These are phyloP conservation scores for Mythimna albipuncta DNA, from an alignment of 2,888 invertebrate species.

Conservation along the genomic window DNA sequence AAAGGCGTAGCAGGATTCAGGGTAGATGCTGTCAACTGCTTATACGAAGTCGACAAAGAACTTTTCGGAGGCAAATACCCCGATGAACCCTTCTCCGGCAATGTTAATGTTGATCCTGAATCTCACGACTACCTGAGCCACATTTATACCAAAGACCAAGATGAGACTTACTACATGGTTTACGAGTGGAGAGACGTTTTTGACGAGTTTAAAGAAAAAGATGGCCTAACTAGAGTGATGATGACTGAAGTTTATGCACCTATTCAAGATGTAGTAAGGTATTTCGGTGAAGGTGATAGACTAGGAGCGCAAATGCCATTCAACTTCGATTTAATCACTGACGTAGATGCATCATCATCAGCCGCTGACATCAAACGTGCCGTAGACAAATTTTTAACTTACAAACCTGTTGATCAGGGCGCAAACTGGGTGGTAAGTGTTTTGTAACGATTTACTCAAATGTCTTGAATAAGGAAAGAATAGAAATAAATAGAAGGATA, in stretches of 20 bases:
- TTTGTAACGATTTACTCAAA: slow-evolving; percentile 12
- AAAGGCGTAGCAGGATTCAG: slow-evolving; percentile 97
- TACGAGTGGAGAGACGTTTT: slow-evolving; percentile 92
- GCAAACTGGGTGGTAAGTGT: slow-evolving; percentile 95
- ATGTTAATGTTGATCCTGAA: slow-evolving; percentile 81
- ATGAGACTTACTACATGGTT: slow-evolving; percentile 92
- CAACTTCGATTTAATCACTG: slow-evolving; percentile 93
- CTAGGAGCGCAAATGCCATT: slow-evolving; percentile 94
- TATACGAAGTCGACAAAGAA: slow-evolving; percentile 91
- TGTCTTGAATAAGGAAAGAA: slow-evolving; percentile 14
- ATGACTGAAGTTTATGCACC: slow-evolving; percentile 95
- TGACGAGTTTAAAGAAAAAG: slow-evolving; percentile 89
- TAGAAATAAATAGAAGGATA: slow-evolving; percentile 26
- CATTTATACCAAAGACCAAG: slow-evolving; percentile 91
- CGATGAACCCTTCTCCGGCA: slow-evolving; percentile 90
- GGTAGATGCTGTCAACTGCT: slow-evolving; percentile 93
- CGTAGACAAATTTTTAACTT: slow-evolving; percentile 92
- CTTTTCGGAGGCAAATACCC: slow-evolving; percentile 83
- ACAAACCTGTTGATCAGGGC: slow-evolving; percentile 90
- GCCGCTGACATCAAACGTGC: slow-evolving; percentile 91
- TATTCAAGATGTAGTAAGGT: slow-evolving; percentile 91
- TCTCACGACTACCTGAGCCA: slow-evolving; percentile 91
- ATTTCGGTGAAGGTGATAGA: slow-evolving; percentile 91
- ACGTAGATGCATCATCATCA: slow-evolving; percentile 90
- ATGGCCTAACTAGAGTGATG: slow-evolving; percentile 91